Evolutionary conservation across 2,888 invertebrate species (phyloP).

Genomic region (Oscheius sp.): DNA sequence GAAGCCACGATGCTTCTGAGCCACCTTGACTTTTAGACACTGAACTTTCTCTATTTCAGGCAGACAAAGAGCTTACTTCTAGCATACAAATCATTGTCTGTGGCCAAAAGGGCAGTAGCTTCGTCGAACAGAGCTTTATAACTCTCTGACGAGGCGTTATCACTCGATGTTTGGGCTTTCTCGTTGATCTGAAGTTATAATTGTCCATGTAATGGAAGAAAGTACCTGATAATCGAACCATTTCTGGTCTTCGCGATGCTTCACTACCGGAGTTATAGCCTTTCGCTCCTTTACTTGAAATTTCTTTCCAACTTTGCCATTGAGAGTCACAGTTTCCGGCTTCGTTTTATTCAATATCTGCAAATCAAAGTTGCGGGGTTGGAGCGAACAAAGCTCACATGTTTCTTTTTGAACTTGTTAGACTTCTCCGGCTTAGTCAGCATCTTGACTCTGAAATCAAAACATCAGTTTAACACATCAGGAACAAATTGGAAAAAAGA

Average conservation of each 20-base stretch:
- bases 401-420: no score
- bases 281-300: conserved; percentile 7
- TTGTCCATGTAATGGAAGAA: not conserved
- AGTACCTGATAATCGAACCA: conserved; percentile 61
- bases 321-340: not conserved
- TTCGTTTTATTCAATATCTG: no score
- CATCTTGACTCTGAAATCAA: no score
- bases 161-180: conserved; percentile 39
- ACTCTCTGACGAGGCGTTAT: conserved; percentile 39
- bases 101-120: conserved; percentile 45
- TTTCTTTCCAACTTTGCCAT: conserved; percentile 12
- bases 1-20: conserved; percentile 80
- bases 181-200: conserved; percentile 42
- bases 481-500: no score
- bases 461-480: no score
- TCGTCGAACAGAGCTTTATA: conserved; percentile 49
- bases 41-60: not conserved
- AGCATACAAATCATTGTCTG: conserved; percentile 54
- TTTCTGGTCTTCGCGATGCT: conserved; percentile 58
- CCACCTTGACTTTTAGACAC: conserved; percentile 38
- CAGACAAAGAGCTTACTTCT: conserved; percentile 39
- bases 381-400: no score
- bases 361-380: no score
- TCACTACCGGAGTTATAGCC: conserved; percentile 42
- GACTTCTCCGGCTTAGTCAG: no score